These are phyloP conservation scores for Chrysocyon brachyurus DNA, from an alignment of 2,797 vertebrate species.

Conservation along the genomic window DNA sequence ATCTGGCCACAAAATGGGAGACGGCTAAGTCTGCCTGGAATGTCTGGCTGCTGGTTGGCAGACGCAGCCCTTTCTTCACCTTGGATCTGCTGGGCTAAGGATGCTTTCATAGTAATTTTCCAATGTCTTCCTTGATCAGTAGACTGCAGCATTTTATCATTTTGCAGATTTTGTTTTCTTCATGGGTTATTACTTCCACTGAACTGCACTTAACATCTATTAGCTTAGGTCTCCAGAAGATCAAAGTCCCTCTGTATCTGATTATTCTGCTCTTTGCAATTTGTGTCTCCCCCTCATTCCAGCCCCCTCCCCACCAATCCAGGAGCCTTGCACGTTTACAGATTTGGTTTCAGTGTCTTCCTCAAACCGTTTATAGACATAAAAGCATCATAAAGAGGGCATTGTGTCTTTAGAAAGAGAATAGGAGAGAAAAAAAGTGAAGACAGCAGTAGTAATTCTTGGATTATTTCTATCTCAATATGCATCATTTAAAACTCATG, in stretches of 20 bases:
- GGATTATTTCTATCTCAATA: conserved; percentile 57
- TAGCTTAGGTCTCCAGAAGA: conserved; percentile 85
- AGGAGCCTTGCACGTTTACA: conserved; percentile 69
- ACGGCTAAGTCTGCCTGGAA: conserved; percentile 75
- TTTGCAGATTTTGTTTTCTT: conserved; percentile 88
- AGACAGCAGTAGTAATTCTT: conserved; percentile 54
- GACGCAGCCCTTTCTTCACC: conserved; percentile 79
- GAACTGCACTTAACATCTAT: conserved; percentile 88
- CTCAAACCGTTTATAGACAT: conserved; percentile 76
- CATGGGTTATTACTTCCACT: conserved; percentile 85
- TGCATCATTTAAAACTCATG: conserved; percentile 40
- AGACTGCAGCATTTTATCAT: conserved; percentile 86
- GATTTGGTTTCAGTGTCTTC: conserved; percentile 81
- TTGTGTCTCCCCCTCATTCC: conserved; percentile 68
- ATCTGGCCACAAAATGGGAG: conserved; percentile 70
- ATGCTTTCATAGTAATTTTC: conserved; percentile 86
- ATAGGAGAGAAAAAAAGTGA: conserved; percentile 60
- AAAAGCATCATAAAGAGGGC: conserved; percentile 74
- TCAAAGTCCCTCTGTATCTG: conserved; percentile 85
- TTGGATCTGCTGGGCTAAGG: conserved; percentile 83
- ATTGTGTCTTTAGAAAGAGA: conserved; percentile 56
- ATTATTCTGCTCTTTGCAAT: conserved; percentile 83
- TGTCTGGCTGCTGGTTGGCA: conserved; percentile 81
- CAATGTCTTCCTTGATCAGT: conserved; percentile 85
- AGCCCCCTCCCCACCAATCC: conserved; percentile 38